Conservation (phyloP, 2,113 vertebrate genomes). For the Chrysemys picta region DNA sequence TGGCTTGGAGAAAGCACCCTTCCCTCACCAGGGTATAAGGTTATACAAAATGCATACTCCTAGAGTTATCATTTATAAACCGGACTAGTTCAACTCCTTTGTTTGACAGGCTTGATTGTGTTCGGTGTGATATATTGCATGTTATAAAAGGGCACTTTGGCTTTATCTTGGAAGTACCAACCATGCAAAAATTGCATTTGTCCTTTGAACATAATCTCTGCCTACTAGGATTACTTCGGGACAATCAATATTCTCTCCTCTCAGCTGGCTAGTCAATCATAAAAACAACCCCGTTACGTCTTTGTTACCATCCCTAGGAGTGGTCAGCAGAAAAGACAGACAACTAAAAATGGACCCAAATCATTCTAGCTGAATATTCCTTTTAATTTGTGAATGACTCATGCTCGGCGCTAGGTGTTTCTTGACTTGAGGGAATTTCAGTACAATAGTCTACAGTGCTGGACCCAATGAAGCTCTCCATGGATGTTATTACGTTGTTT, state of each 20-base stretch:
- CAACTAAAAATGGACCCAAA: neutral
- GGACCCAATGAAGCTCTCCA: neutral
- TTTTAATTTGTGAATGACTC: neutral
- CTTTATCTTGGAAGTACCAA: too few relatives aligned
- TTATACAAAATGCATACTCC: conserved; percentile 34
- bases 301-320: neutral
- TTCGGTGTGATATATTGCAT: conserved; percentile 68
- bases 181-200: conserved; percentile 13
- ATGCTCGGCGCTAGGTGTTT: neutral
- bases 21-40: conserved; percentile 34
- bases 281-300: neutral
- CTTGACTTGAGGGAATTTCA: neutral
- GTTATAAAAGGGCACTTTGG: conserved; percentile 53
- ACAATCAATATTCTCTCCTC: neutral
- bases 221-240: neutral
- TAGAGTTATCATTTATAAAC: conserved; percentile 71
- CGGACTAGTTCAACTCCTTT: conserved; percentile 48
- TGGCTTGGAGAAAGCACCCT: neutral
- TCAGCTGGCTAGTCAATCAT: neutral
- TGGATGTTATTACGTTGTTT: neutral
- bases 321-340: neutral
- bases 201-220: conserved; percentile 21
- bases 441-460: neutral
- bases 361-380: neutral
- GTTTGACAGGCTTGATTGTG: conserved; percentile 63